phyloP scores from a whole-genome alignment of 2,888 invertebrate genomes.

The Nomada lathburiana region DNA sequence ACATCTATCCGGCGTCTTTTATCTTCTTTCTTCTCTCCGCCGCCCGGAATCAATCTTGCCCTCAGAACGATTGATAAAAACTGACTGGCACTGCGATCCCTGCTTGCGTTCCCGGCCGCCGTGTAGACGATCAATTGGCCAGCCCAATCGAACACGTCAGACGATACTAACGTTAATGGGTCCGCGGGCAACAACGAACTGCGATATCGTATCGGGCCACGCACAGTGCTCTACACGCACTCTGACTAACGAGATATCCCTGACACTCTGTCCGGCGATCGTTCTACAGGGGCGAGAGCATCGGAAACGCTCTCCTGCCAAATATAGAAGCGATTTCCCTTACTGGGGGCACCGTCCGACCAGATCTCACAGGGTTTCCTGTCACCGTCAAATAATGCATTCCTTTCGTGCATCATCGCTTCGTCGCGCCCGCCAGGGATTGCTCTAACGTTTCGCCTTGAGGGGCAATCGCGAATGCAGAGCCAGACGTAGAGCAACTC shows the following conservation, averaged over 20 bases:
- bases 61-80: no score
- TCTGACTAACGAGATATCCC: conserved; percentile 28
- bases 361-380: not conserved
- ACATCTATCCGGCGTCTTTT: not conserved
- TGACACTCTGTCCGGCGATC: conserved; percentile 29
- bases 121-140: not conserved
- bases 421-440: not conserved
- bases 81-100: no score
- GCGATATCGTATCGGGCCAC: conserved; percentile 34
- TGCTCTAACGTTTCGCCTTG: not conserved
- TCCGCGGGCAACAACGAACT: conserved; percentile 21
- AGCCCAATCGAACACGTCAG: not conserved
- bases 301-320: conserved; percentile 13
- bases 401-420: not conserved
- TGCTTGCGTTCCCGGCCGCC: not conserved
- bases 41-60: no score
- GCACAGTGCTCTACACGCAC: conserved; percentile 12
- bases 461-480: not conserved
- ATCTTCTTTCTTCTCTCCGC: not conserved
- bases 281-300: not conserved
- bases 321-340: not conserved
- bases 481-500: not conserved
- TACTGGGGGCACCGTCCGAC: not conserved
- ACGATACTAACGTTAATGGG: conserved; percentile 36
- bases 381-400: conserved; percentile 2